Base-by-base conservation (phyloP, 2,113 vertebrate genomes). In the Phycodurus eques region DNA sequence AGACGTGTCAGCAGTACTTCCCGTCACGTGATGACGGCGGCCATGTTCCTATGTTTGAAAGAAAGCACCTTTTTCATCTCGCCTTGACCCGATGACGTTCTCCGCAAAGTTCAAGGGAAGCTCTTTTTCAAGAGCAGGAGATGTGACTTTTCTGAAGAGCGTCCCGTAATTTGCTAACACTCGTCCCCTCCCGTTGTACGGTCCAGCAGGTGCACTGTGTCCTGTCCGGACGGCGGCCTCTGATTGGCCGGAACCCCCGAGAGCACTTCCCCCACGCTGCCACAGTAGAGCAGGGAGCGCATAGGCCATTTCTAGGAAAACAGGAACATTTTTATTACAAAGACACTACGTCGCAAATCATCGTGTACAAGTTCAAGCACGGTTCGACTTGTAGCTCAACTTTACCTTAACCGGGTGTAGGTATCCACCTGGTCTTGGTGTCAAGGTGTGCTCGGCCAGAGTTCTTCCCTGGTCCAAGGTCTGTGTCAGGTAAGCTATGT, bases 221-320 rank as follows among this genome's bases (percentile, higher is more conserved):
- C 80, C 49, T 31, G 72, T 74, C 72, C 85, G 35, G 69, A 46
- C 22, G 63, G 53, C 67, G 73, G 33, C 64, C 5, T 83, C 79
- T 87, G 89, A 82, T 82, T 86, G 85, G 84, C 56, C 13, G 74
- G 74, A 33, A 73, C 74, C 31, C 75, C 90, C 35, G 91, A 77
- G 4, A 92, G 70, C 67, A 89, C 78, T 39, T 91, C 90, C 59
- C 88, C 92, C 44, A 93, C 79, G 15, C 87, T 90, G 73, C 94
- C 92, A 7, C 91, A 92, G 39, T 95, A 96, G 70, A 96, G 94
- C 68, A 91, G 82, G 20, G 94, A 94, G 31, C 94, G 87, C 95
- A 96, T 95, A 0, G 94, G 95, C 94, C 95, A 96, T 75, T 96
- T 96, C 95, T 96, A 90, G 42, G 90, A 42, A 71, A 10, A 71